Conservation (phyloP, 2,888 invertebrate species). For the Drosophila mercatorum region DNA sequence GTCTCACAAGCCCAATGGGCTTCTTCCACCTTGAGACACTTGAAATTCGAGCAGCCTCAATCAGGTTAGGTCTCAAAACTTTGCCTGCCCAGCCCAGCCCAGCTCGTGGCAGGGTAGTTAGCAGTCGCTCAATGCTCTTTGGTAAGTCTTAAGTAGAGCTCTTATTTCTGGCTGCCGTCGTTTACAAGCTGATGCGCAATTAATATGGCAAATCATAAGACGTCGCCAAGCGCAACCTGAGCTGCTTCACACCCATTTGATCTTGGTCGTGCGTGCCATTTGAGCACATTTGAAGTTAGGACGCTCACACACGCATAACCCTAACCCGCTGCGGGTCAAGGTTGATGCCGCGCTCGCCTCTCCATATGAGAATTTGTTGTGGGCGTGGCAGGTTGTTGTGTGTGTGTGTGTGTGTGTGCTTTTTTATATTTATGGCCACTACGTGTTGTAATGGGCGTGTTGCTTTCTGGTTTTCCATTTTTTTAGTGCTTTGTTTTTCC, state of each 20-base stretch:
- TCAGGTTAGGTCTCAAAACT: background rate
- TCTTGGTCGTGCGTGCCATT: slow-evolving; percentile 16
- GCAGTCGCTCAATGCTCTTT: background rate
- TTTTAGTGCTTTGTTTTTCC: slow-evolving; percentile 18
- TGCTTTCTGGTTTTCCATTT: slow-evolving; percentile 42
- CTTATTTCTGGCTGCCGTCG: slow-evolving; percentile 1
- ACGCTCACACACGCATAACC: slow-evolving; percentile 25
- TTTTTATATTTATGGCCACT: slow-evolving; percentile 72
- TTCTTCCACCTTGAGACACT: background rate
- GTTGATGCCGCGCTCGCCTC: slow-evolving; percentile 25
- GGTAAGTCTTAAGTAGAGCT: background rate
- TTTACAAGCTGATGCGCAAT: slow-evolving; percentile 49
- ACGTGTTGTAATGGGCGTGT: slow-evolving; percentile 78
- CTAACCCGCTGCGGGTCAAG: slow-evolving; percentile 47
- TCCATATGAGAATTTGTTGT: slow-evolving; percentile 37
- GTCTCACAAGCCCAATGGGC: background rate
- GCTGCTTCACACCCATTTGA: slow-evolving; percentile 27
- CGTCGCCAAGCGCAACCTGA: slow-evolving; percentile 44
- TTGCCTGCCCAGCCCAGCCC: background rate
- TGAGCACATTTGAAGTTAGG: background rate
- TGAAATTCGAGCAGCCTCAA: background rate
- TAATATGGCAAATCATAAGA: slow-evolving; percentile 65
- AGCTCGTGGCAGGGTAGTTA: background rate
- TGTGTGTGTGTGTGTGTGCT: too few relatives aligned
- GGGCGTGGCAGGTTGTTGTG: slow-evolving; percentile 43